Percentiles rank a stretch among this genome's conserved stretches.
These are phyloP conservation scores for Porites rus DNA, from an alignment of 92 coral and sea anemone genomes.

Conservation along the genomic window DNA sequence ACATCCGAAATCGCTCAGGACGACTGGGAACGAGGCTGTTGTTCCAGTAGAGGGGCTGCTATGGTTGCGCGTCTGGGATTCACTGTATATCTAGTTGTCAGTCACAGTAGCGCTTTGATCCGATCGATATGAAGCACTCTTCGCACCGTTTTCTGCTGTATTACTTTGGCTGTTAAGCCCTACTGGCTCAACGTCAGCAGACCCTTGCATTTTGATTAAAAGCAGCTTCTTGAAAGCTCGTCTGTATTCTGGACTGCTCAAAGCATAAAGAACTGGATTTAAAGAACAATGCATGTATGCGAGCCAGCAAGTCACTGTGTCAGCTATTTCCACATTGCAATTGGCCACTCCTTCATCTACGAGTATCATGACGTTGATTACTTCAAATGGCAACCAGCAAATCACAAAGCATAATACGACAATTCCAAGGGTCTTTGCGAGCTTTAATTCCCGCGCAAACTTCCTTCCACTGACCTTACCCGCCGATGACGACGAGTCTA, in stretches of 20 bases:
- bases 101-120: neutral
- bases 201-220: conserved; percentile 12
- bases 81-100: no score
- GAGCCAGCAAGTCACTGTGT: conserved; percentile 83
- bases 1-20: no score
- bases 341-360: conserved; percentile 64
- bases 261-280: conserved; percentile 77
- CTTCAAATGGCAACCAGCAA: conserved; percentile 92
- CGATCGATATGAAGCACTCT: neutral
- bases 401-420: conserved; percentile 79
- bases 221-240: conserved; percentile 73
- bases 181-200: neutral
- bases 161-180: neutral
- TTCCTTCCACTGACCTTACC: neutral
- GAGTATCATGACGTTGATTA: conserved; percentile 71
- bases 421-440: conserved; percentile 89
- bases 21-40: no score
- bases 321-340: conserved; percentile 76
- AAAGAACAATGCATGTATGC: conserved; percentile 76
- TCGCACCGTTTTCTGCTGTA: neutral
- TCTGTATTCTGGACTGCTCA: conserved; percentile 70
- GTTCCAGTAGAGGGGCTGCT: no score
- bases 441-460: conserved; percentile 78
- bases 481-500: neutral
- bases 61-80: no score